Evolutionary conservation across 92 coral and sea anemone species (phyloP).

Genomic region (Hydrozoanthus gracilis): DNA sequence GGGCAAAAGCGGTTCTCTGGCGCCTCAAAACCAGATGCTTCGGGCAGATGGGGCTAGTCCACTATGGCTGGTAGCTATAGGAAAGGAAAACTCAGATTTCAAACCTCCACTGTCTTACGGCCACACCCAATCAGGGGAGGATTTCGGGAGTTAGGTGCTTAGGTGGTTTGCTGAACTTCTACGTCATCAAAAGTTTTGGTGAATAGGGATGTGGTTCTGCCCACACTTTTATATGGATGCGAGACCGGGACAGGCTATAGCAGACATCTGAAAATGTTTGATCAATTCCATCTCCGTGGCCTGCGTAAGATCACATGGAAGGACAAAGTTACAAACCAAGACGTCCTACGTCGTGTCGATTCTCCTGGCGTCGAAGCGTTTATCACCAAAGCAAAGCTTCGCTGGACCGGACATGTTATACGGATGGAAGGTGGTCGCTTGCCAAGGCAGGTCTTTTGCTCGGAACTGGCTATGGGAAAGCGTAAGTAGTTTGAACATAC

Average conservation of each 20-base stretch:
- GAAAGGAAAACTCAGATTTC: conserved; percentile 52
- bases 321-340: conserved; percentile 11
- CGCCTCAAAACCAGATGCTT: conserved; percentile 67
- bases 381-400: neutral
- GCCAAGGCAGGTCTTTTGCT: no score
- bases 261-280: neutral
- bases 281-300: conserved; percentile 27
- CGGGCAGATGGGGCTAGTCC: conserved; percentile 67
- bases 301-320: conserved; percentile 8
- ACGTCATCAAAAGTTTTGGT: conserved; percentile 32
- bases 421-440: neutral
- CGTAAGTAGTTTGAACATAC: no score
- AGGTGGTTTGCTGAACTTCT: conserved; percentile 48
- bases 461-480: no score
- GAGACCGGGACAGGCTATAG: conserved; percentile 39
- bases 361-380: conserved; percentile 10
- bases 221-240: conserved; percentile 31
- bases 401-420: neutral
- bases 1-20: conserved; percentile 35
- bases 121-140: conserved; percentile 27
- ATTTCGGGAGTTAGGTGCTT: conserved; percentile 56
- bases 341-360: conserved; percentile 3
- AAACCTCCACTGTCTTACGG: conserved; percentile 69
- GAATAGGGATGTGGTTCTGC: conserved; percentile 43
- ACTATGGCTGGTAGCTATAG: conserved; percentile 59